phyloP scores from a whole-genome alignment of 2,113 vertebrate genomes.

The Neogobius melanostomus region DNA sequence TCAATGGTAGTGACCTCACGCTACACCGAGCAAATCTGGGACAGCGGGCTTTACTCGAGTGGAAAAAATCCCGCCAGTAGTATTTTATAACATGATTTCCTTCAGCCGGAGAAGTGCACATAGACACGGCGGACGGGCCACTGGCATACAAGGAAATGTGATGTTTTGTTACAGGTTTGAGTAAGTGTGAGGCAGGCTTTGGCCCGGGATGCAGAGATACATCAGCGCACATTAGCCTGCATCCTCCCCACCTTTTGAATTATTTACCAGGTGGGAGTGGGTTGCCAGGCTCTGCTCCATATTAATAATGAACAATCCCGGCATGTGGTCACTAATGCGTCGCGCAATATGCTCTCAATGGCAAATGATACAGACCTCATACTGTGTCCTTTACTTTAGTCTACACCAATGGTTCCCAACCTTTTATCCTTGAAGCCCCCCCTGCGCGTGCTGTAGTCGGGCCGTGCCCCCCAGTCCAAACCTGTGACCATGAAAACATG shows the following conservation, averaged over 20 bases:
- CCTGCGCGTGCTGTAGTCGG: too few relatives aligned
- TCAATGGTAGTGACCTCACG: neutral
- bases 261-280: slow-evolving; percentile 51
- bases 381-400: too few relatives aligned
- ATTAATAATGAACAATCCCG: slow-evolving; percentile 52
- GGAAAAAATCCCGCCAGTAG: slow-evolving; percentile 6
- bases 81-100: slow-evolving; percentile 8
- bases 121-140: too few relatives aligned
- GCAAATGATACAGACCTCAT: neutral
- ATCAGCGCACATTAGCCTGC: slow-evolving; percentile 1
- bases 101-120: neutral
- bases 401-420: too few relatives aligned
- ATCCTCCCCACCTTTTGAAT: slow-evolving; percentile 38
- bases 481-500: too few relatives aligned
- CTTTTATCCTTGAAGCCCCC: too few relatives aligned
- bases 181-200: slow-evolving; percentile 16
- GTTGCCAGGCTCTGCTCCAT: slow-evolving; percentile 9
- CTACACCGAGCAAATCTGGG: slow-evolving; percentile 18
- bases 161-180: neutral
- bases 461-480: too few relatives aligned
- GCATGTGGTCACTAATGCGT: slow-evolving; percentile 22
- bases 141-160: neutral
- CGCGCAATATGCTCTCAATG: slow-evolving; percentile 5
- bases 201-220: slow-evolving; percentile 15
- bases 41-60: neutral